Base-by-base conservation (phyloP, 1,140 invertebrate species). In the Tetragnatha versicolor region DNA sequence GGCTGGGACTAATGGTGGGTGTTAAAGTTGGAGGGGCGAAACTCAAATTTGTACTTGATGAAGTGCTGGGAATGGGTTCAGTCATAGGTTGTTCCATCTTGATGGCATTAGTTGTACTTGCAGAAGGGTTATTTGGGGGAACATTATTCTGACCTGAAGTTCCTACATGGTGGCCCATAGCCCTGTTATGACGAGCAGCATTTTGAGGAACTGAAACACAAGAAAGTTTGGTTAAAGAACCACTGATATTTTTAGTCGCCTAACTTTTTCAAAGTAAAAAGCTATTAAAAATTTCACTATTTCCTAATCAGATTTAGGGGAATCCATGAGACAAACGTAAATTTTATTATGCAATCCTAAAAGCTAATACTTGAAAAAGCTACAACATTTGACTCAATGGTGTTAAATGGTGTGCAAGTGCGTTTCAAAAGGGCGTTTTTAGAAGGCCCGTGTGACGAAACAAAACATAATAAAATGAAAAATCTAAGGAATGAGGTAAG, bases 1-100 rank as follows among this genome's bases (percentile, higher is more conserved):
- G 76, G 39, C 66, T 79, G 22, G 76, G 65, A 31, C 76, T 79
- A 12, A 77, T 77, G 22, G 73, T 63, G 14, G 76, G 76, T 37
- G 65, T 79, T 9, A 79, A 22, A 35, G 65, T 79, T 33, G 76
- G 53, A 33, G 76, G 73, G 12, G 73, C 61, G 55, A 77, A 77
- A 55, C 58, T 77, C 20, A 77, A 35, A 77, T 61, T 73, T 70
- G 73, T 77, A 66, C 60, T 77, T 22, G 73, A 31, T 35, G 73
- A 25, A 29, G 73, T 77, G 61, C 73, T 77, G 22, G 73, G 47
- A 33, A 42, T 77, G 12, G 73, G 47, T 42, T 77, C 60, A 51
- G 45, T 12, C 20, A 77, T 53, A 9, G 45, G 9, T 14, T 60
- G 27, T 77, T 77, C 73, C 73, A 77, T 77, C 45, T 77, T 77